Base-by-base conservation (phyloP, 2,888 invertebrate genomes). In the Chaetoderma sp. region DNA sequence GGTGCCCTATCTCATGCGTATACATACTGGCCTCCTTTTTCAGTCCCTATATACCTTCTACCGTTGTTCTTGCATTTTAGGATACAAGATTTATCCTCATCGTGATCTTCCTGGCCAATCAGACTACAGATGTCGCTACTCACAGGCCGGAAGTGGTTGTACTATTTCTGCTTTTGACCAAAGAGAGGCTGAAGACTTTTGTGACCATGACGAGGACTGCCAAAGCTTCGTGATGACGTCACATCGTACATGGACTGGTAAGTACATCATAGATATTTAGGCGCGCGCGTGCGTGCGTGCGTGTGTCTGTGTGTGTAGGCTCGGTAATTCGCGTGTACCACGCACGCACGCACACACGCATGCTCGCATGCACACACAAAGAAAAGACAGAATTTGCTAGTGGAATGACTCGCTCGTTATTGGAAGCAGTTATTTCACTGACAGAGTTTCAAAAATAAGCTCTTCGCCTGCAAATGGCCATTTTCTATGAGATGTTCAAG, bases 191-290 rank as follows among this genome's bases (percentile, higher is more conserved):
- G 82, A 82, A 61, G 79, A 83, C 27, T 62, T 86, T 56, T 86
- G 86, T 70, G 75, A 82, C 68, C 62, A 21, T 1, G 86, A 86
- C 70, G 58, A 72, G 0, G 74, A 79, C 27, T 86, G 86, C 66
- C 62, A 71, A 42, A 85, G 79, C 1, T 86, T 86, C 73, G 83
- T 86, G 23, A 64, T 84, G 60, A 77, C 83, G 1, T 45, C 76
- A 30, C 65, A 78, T 23, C 78, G 65, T 56, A 83, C 86, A 6
- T 86, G 86, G 86, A 79, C 84, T 70, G 86, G 86, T 83, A 72
- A 59, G 56, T 42, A n/a, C 4, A 2, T 28, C 10, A 25, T 30
- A 25, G 2, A 27, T 13, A 28, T 25, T 16, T 25, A 23, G 3
- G 21, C 16, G 3, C 25, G 33, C 28, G 18, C 25, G 8, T 21